Evolutionary conservation across 1,140 invertebrate species (phyloP), one percentile per base, ranked within the genome.

Genomic region (Bombyx mandarina): DNA sequence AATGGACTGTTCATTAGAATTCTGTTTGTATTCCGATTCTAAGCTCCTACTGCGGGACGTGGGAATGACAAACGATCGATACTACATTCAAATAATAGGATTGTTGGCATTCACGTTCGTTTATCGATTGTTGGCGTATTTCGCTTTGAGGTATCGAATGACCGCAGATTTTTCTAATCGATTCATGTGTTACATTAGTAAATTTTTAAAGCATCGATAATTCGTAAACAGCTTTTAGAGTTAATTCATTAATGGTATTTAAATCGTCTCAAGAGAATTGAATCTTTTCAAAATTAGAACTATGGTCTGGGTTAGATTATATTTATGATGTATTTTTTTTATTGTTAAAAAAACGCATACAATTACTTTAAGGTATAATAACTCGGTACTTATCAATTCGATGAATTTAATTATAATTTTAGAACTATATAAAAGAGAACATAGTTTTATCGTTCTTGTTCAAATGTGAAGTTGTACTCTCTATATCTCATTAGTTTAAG

Each of bases 11-110:
- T 50, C 69, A 1, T 54, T 63, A 0, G 71, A 79, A 0, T 89
- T 92, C 62, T 87, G 82, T 26, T 66, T 90, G 4, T 93, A 93
- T 69, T 91, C 92, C 52, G 80, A 89, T 45, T 89, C 91, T 0
- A 79, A 72, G 45, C 75, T 91, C 48, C 57, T 92, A 9, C 63
- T 92, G 9, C 69, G 86, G 60, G 78, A 85, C 69, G 71, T 91
- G 69, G 86, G 87, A 6, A 88, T 89, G 85, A 55, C 62, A 1
- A 66, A 77, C 54, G 73, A 79, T 7, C 66, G n/a, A 10, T 88
- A 81, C 49, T 51, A 52, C 7, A 60, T 67, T 4, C 88, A 90
- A 72, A 71, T 89, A 2, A 7, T 87, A 5, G 85, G 78, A 7
- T 63, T 91, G 2, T 18, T 88, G 3, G 63, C 58, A 6, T 90